Conservation (phyloP, 30 jellyfish, hydroid and myxozoan species). For the Pseudorhiza aurosa region DNA sequence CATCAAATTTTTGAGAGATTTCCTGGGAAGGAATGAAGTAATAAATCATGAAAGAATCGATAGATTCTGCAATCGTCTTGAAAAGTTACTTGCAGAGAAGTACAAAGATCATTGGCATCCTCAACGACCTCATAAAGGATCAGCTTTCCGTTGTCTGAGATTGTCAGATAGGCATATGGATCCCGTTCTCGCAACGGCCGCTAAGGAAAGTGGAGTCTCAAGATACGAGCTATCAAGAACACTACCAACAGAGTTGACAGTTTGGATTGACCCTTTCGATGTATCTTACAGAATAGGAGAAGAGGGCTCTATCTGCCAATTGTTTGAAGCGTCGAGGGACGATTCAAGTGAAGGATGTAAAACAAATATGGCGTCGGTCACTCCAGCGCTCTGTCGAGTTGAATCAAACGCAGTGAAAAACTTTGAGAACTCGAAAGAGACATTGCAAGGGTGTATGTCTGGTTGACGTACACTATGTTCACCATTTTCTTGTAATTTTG, state of each 20-base stretch:
- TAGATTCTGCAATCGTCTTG: conserved; percentile 69
- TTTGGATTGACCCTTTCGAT: conserved; percentile 97
- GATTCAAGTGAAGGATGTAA: conserved; percentile 36
- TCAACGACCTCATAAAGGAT: conserved; percentile 90
- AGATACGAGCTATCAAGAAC: conserved; percentile 59
- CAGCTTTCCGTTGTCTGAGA: conserved; percentile 93
- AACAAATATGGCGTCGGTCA: conserved; percentile 56
- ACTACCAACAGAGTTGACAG: conserved; percentile 90
- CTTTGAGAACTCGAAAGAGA: conserved; percentile 42
- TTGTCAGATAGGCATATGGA: conserved; percentile 79
- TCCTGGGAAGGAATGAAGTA: conserved; percentile 59
- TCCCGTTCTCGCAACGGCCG: conserved; percentile 88
- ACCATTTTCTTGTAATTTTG: conserved; percentile 27
- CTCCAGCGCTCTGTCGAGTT: conserved; percentile 61
- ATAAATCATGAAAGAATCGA: conserved; percentile 77
- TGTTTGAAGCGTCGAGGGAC: conserved; percentile 43
- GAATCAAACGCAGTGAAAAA: conserved; percentile 38
- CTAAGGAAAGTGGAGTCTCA: conserved; percentile 79
- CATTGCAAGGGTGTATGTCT: conserved; percentile 34
- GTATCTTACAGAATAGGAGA: conserved; percentile 98
- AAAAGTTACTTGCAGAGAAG: conserved; percentile 65
- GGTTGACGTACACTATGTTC: conserved; percentile 3
- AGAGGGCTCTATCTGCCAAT: conserved; percentile 95
- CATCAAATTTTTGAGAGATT: conserved; percentile 75
- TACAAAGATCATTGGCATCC: conserved; percentile 97